Evolutionary conservation across 2,888 invertebrate genomes (phyloP).

Genomic region (Archips xylosteana): DNA sequence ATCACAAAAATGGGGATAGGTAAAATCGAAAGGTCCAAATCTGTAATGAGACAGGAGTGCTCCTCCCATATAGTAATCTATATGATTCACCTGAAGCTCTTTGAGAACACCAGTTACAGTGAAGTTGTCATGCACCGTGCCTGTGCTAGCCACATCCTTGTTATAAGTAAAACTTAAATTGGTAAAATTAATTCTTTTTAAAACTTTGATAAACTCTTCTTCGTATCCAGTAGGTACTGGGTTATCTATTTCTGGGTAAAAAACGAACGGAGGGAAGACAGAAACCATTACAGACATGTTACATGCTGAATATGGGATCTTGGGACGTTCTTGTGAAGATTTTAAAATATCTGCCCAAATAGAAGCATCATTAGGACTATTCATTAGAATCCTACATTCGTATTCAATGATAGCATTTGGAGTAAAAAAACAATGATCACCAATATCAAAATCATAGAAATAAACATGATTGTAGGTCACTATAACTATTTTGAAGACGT

Average conservation of each 20-base stretch:
- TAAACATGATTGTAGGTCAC: constrained; percentile 16
- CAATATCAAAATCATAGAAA: constrained; percentile 38
- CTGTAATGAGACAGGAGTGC: constrained; percentile 27
- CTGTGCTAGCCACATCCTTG: constrained; percentile 6
- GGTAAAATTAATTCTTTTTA: constrained; percentile 23
- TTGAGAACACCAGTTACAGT: constrained; percentile 34
- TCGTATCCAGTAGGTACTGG: constrained; percentile 33
- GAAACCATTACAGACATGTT: constrained; percentile 32
- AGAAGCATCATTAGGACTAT: background rate
- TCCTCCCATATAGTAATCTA: constrained; percentile 37
- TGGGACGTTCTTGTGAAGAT: constrained; percentile 14
- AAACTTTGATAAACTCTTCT: constrained; percentile 36
- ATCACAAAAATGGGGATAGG: constrained; percentile 40
- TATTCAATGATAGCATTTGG: constrained; percentile 30
- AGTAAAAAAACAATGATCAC: constrained; percentile 40
- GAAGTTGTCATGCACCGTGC: constrained; percentile 31
- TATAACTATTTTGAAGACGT: constrained; percentile 38
- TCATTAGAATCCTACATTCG: constrained; percentile 7
- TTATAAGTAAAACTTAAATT: constrained; percentile 25
- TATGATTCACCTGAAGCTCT: constrained; percentile 14
- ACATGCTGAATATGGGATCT: constrained; percentile 37
- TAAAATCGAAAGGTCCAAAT: constrained; percentile 36
- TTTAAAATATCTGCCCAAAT: constrained; percentile 17
- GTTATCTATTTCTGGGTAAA: background rate
- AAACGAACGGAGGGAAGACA: constrained; percentile 20